Percentiles rank a stretch among this genome's conserved stretches.
These are phyloP conservation scores for Fregata magnificens DNA, from an alignment of 2,113 vertebrate species.

Conservation along the genomic window DNA sequence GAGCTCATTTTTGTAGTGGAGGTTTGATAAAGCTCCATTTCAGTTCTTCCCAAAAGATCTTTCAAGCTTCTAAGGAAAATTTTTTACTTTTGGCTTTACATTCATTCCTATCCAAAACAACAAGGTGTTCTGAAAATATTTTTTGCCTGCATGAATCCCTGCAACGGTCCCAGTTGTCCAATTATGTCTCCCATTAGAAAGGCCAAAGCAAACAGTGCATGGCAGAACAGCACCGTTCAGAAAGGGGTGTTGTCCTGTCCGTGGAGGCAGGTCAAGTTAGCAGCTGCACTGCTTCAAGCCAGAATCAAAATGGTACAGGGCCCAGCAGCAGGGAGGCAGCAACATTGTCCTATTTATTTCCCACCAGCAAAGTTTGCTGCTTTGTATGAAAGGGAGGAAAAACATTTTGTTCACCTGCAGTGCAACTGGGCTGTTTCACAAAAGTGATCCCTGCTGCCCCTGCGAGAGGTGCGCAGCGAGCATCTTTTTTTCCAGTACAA, in stretches of 20 bases:
- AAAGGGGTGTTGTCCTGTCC: neutral
- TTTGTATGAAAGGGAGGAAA: neutral
- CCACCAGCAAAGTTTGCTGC: neutral
- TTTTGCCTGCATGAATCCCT: neutral
- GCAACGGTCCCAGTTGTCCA: neutral
- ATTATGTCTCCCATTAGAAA: neutral
- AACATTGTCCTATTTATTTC: neutral
- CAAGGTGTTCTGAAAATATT: neutral
- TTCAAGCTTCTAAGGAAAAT: neutral
- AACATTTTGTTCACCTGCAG: neutral
- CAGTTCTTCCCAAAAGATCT: neutral
- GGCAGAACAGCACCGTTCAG: neutral
- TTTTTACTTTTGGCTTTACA: neutral
- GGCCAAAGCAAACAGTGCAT: neutral
- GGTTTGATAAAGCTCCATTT: neutral
- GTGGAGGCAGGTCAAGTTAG: rapidly evolving
- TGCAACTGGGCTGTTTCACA: neutral
- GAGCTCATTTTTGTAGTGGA: neutral
- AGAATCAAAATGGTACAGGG: neutral
- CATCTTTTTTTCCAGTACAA: neutral
- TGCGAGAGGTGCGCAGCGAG: neutral
- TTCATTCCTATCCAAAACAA: neutral
- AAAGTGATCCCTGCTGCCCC: neutral
- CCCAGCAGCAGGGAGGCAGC: neutral
- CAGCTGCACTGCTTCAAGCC: neutral